phyloP scores from a whole-genome alignment of 2,797 vertebrate genomes.

The Rhabdophis nuchalis region DNA sequence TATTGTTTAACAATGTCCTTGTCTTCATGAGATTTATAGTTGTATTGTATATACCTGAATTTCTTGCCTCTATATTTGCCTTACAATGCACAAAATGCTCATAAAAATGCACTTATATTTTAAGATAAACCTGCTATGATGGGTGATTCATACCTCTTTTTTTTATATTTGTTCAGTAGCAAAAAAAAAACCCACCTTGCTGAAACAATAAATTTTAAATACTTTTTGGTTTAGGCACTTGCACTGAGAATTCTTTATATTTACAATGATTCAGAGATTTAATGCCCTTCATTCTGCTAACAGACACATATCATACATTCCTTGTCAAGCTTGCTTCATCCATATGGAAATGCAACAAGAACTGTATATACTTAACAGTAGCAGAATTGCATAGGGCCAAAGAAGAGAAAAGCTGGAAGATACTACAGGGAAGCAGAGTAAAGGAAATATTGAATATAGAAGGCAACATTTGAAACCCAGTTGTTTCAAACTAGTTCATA shows the following conservation, averaged over 20 bases:
- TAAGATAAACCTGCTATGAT: neutral
- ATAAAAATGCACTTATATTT: constrained; percentile 16
- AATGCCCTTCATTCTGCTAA: neutral
- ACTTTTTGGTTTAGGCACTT: neutral
- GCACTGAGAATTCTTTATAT: neutral
- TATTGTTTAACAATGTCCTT: neutral
- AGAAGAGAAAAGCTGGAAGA: neutral
- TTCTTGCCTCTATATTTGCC: neutral
- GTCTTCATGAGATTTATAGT: constrained; percentile 13
- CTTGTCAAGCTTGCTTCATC: neutral
- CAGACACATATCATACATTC: neutral
- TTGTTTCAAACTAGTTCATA: neutral
- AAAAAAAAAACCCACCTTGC: rapidly evolving
- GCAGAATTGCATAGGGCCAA: neutral
- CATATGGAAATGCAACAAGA: neutral
- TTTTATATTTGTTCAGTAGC: neutral
- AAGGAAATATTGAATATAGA: neutral
- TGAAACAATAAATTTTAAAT: neutral
- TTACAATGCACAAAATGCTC: constrained; percentile 10
- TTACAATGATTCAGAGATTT: neutral
- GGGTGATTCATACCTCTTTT: neutral
- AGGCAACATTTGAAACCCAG: neutral
- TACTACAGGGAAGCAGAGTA: neutral
- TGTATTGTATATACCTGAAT: neutral
- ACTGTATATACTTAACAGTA: neutral